These are phyloP conservation scores for Patella ulyssiponensis DNA, from an alignment of 2,888 invertebrate species.

Conservation along the genomic window DNA sequence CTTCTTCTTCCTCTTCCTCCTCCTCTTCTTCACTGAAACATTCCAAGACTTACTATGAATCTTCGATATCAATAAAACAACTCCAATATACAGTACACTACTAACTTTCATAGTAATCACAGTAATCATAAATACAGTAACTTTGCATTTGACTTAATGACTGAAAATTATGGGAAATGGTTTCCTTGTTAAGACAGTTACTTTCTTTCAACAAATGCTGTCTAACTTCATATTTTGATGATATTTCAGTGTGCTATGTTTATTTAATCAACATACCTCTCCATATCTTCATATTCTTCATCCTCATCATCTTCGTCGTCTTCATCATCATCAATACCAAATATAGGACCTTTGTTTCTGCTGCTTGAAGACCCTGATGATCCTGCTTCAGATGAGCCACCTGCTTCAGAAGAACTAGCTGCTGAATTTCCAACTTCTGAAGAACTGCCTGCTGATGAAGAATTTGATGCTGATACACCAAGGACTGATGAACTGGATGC, in stretches of 20 bases:
- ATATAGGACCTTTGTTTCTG: neutral
- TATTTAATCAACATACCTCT: conserved; percentile 39
- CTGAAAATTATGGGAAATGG: too few relatives aligned
- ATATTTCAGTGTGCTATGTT: too few relatives aligned
- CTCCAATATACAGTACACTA: too few relatives aligned
- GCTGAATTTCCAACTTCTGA: neutral
- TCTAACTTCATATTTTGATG: too few relatives aligned
- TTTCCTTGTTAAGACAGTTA: too few relatives aligned
- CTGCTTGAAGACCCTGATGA: conserved; percentile 7
- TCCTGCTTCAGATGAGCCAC: conserved; percentile 18
- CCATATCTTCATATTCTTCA: conserved; percentile 70
- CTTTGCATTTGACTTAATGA: too few relatives aligned
- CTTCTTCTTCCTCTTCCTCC: conserved; percentile 51
- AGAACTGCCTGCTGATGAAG: neutral
- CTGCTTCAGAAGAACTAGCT: neutral
- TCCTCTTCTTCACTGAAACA: conserved; percentile 29
- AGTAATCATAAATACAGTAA: too few relatives aligned
- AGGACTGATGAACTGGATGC: conserved; percentile 14
- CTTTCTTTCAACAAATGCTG: too few relatives aligned
- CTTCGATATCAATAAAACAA: too few relatives aligned
- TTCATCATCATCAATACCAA: conserved; percentile 67
- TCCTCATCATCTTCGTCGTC: conserved; percentile 66
- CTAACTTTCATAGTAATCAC: too few relatives aligned
- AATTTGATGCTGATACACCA: neutral
- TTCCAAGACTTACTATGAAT: too few relatives aligned